These are phyloP conservation scores for Aegypius monachus DNA, from an alignment of 2,113 vertebrate genomes.

Conservation along the genomic window DNA sequence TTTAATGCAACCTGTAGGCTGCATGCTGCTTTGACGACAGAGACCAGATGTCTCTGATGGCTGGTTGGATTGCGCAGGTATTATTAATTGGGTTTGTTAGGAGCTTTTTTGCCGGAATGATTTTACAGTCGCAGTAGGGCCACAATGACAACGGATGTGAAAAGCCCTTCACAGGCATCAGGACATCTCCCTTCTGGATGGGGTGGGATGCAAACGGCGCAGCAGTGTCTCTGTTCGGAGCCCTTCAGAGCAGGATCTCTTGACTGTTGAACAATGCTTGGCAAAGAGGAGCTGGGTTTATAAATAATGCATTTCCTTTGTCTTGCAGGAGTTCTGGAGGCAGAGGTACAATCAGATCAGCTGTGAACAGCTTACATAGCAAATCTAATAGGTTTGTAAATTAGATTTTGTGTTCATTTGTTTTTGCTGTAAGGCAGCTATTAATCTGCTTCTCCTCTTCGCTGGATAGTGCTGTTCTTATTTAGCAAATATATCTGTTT, in stretches of 20 bases:
- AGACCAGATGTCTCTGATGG: conserved; percentile 20
- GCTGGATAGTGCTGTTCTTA: conserved; percentile 70
- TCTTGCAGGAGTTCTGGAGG: conserved; percentile 86
- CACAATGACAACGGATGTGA: neutral
- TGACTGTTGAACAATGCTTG: conserved; percentile 67
- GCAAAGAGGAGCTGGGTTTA: conserved; percentile 65
- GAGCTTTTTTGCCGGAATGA: neutral
- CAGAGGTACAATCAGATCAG: conserved; percentile 85
- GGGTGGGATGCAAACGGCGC: fast-evolving
- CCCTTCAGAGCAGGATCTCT: conserved; percentile 18
- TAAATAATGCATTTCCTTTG: conserved; percentile 84
- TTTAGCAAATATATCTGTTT: conserved; percentile 73
- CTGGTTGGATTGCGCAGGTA: neutral
- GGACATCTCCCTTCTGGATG: neutral
- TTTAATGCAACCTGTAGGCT: conserved; percentile 3
- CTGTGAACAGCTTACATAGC: conserved; percentile 81
- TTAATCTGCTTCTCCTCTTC: conserved; percentile 78
- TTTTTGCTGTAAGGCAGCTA: conserved; percentile 81
- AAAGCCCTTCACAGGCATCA: neutral
- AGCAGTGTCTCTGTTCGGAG: neutral
- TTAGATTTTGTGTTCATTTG: conserved; percentile 83
- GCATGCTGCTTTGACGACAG: neutral
- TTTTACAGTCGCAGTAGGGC: neutral
- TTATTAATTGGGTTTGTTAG: neutral
- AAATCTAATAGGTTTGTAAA: conserved; percentile 91